Conservation (phyloP, 23 tunicate genomes). For the Clavelina lepadiformis region DNA sequence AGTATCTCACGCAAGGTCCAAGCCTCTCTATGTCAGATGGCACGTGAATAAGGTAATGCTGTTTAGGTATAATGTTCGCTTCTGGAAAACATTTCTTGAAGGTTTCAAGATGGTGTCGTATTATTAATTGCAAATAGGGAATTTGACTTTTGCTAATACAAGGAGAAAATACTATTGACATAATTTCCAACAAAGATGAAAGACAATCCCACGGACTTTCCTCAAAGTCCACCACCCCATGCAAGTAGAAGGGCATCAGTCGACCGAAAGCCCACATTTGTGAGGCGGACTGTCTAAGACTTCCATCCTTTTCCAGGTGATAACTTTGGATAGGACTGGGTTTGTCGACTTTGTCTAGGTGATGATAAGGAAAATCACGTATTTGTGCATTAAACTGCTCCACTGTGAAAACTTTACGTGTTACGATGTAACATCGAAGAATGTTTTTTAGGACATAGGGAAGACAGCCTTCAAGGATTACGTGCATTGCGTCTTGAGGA, state of each 20-base stretch:
- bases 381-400: conserved; percentile 16
- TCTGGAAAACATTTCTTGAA: conserved; percentile 18
- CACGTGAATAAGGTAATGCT: conserved; percentile 14
- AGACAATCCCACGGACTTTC: conserved; percentile 9
- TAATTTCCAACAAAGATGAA: conserved; percentile 5
- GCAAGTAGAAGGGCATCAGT: conserved; percentile 2
- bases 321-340: not conserved
- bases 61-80: conserved; percentile 17
- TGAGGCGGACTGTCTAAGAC: conserved; percentile 15
- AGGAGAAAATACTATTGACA: not conserved
- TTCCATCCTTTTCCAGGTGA: conserved; percentile 4
- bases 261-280: conserved; percentile 11
- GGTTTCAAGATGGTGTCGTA: conserved; percentile 5
- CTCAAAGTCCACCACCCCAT: not conserved
- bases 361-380: not conserved
- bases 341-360: conserved; percentile 9
- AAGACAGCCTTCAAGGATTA: conserved; percentile 9
- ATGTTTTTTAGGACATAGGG: conserved; percentile 4
- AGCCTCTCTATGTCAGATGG: conserved; percentile 13
- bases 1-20: too few relatives aligned
- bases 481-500: conserved; percentile 21
- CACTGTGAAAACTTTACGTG: not conserved
- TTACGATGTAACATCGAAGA: not conserved
- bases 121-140: not conserved
- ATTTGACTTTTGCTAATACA: conserved; percentile 1